phyloP scores from a whole-genome alignment of 2,113 vertebrate genomes.

The Epinephelus lanceolatus region DNA sequence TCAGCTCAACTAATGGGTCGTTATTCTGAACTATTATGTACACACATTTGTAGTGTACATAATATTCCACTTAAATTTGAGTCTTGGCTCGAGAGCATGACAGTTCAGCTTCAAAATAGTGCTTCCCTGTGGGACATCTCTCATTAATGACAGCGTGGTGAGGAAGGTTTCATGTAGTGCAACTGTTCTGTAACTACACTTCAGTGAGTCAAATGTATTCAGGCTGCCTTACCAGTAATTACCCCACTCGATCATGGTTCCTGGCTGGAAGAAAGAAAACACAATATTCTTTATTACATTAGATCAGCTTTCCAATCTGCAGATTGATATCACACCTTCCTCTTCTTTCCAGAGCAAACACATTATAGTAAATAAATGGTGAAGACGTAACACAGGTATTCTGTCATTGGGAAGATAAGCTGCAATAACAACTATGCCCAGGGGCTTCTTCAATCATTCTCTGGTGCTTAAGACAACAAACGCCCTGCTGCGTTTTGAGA shows the following conservation, averaged over 20 bases:
- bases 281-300: constrained; percentile 42
- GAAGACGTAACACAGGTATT: constrained; percentile 24
- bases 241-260: constrained; percentile 99
- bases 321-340: constrained; percentile 2
- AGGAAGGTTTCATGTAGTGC: constrained; percentile 54
- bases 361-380: constrained; percentile 25
- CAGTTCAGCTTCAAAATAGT: constrained; percentile 38
- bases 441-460: constrained; percentile 32
- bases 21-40: background rate
- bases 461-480: constrained; percentile 40
- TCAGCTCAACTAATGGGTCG: background rate
- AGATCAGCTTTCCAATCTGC: background rate
- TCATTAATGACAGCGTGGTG: constrained; percentile 62
- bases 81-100: constrained; percentile 46
- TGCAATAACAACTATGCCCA: constrained; percentile 26
- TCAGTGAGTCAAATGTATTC: constrained; percentile 54
- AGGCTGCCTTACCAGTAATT: constrained; percentile 94
- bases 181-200: constrained; percentile 62
- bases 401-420: constrained; percentile 40
- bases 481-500: background rate
- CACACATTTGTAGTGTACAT: constrained; percentile 3
- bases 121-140: constrained; percentile 59
- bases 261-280: constrained; percentile 88
- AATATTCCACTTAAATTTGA: constrained; percentile 11
- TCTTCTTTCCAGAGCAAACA: constrained; percentile 36